Conservation (phyloP, 2,888 invertebrate genomes). For the Laothoe populi region DNA sequence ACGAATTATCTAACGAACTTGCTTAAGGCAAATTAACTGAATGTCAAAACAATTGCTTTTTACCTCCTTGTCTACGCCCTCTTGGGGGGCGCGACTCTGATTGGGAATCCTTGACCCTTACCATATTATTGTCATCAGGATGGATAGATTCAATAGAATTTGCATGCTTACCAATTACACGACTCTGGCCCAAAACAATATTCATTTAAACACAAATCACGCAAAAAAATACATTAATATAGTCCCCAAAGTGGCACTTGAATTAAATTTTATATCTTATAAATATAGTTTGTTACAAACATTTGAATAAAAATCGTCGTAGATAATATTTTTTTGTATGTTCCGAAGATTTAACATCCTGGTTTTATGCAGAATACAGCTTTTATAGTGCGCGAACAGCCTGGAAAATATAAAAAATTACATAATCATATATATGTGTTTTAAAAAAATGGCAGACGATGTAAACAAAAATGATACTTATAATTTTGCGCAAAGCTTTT, state of each 20-base stretch:
- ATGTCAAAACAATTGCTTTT: too few relatives aligned
- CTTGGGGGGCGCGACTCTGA: neutral
- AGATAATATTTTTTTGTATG: conserved; percentile 33
- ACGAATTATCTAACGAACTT: too few relatives aligned
- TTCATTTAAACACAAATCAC: neutral
- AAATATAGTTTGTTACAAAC: conserved; percentile 2
- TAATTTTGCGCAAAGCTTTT: too few relatives aligned
- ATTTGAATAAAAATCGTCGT: conserved; percentile 35
- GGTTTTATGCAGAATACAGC: conserved; percentile 40
- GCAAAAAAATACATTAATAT: conserved; percentile 31
- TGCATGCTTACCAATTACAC: too few relatives aligned
- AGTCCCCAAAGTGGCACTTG: conserved; percentile 56
- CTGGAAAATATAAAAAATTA: conserved; percentile 53
- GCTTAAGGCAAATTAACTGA: too few relatives aligned
- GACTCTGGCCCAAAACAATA: too few relatives aligned
- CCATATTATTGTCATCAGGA: neutral
- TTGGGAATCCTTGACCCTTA: neutral
- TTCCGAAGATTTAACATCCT: conserved; percentile 18
- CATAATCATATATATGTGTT: neutral
- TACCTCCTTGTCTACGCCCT: too few relatives aligned
- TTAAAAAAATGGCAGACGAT: too few relatives aligned
- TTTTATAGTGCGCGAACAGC: conserved; percentile 69
- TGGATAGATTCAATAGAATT: neutral
- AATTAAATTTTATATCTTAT: conserved; percentile 40
- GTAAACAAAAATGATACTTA: too few relatives aligned